Conservation (phyloP, 2,888 invertebrate genomes). For the Andrena chrysosceles region DNA sequence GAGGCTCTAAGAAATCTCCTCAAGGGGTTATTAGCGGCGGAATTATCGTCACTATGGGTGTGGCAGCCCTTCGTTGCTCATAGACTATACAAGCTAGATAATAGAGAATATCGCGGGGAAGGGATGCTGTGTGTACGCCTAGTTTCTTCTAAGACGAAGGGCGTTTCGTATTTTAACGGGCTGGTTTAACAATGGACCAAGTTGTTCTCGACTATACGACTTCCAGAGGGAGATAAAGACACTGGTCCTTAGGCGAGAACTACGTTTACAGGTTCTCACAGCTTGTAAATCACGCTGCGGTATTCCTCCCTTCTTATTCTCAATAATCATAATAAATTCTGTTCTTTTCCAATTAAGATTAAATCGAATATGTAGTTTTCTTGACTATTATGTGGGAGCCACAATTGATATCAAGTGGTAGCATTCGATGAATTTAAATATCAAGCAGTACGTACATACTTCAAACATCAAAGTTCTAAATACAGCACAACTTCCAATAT, state of each 20-base stretch:
- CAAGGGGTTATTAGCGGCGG: constrained; percentile 76
- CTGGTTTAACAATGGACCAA: constrained; percentile 79
- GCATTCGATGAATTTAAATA: background rate
- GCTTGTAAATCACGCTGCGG: background rate
- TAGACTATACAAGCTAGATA: constrained; percentile 75
- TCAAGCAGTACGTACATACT: background rate
- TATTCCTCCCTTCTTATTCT: too few species aligned
- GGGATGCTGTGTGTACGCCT: constrained; percentile 56
- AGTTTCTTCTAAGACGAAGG: constrained; percentile 70
- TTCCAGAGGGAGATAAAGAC: constrained; percentile 71
- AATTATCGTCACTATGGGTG: constrained; percentile 78
- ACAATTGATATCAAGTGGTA: background rate
- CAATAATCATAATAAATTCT: background rate
- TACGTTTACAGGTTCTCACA: constrained; percentile 30
- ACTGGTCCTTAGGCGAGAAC: constrained; percentile 51
- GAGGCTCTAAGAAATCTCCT: constrained; percentile 47
- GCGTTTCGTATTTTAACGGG: constrained; percentile 82
- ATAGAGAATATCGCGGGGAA: constrained; percentile 61
- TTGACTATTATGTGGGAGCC: background rate
- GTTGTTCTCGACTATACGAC: constrained; percentile 65
- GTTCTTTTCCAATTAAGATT: background rate
- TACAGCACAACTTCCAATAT: background rate
- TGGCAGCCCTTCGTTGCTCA: constrained; percentile 71
- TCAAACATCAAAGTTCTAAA: background rate
- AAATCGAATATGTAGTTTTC: background rate